Conservation (phyloP, 2,888 invertebrate species). For the Vandiemenella viatica region DNA sequence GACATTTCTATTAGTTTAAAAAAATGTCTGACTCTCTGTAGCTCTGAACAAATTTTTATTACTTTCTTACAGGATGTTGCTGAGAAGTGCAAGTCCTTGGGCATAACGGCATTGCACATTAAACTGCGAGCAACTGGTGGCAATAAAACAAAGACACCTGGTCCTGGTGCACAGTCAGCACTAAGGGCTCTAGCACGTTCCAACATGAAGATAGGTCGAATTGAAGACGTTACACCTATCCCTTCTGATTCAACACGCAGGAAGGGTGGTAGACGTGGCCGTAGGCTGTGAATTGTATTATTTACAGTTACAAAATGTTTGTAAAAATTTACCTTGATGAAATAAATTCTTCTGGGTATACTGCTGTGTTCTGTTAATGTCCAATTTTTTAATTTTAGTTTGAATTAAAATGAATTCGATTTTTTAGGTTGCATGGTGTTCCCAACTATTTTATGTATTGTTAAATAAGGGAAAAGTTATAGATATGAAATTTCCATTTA, state of each 20-base stretch:
- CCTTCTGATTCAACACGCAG: slow-evolving; percentile 98
- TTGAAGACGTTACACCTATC: slow-evolving; percentile 98
- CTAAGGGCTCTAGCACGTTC: slow-evolving; percentile 95
- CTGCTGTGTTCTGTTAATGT: too few relatives aligned
- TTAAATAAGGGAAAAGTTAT: too few relatives aligned
- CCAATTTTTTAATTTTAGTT: too few relatives aligned
- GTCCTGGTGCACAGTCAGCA: slow-evolving; percentile 97
- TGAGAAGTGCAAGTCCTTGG: slow-evolving; percentile 92
- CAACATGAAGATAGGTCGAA: slow-evolving; percentile 98
- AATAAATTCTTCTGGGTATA: too few relatives aligned
- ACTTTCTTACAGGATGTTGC: slow-evolving; percentile 76
- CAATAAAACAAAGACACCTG: slow-evolving; percentile 95
- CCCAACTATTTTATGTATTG: too few relatives aligned
- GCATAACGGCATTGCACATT: slow-evolving; percentile 95
- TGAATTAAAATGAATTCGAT: too few relatives aligned
- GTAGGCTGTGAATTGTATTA: slow-evolving; percentile 71
- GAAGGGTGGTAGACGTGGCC: slow-evolving; percentile 99
- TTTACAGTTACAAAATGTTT: not conserved
- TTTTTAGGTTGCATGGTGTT: too few relatives aligned
- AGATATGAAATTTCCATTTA: too few relatives aligned
- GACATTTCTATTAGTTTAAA: too few relatives aligned
- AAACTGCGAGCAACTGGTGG: slow-evolving; percentile 97
- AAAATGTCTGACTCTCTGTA: too few relatives aligned
- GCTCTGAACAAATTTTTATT: too few relatives aligned
- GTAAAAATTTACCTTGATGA: too few relatives aligned